phyloP scores from a whole-genome alignment of 2,888 invertebrate genomes.

The Melanostoma mellinum region DNA sequence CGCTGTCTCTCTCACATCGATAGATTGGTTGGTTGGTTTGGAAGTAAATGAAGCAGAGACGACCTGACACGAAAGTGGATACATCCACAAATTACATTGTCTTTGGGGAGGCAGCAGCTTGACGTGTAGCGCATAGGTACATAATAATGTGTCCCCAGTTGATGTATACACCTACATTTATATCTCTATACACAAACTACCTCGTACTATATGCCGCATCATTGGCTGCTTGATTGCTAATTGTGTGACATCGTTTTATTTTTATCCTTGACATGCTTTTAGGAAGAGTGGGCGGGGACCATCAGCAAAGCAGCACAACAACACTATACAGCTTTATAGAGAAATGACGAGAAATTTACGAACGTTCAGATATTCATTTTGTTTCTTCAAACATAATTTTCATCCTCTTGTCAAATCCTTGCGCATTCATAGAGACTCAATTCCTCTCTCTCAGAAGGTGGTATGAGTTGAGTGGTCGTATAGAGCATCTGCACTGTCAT shows the following conservation, averaged over 20 bases:
- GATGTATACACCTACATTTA: not conserved
- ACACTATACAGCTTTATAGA: not conserved
- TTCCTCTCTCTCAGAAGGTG: not conserved
- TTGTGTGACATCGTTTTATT: conserved; percentile 64
- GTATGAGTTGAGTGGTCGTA: too few relatives aligned
- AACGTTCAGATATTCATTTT: conserved; percentile 50
- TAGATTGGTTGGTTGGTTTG: too few relatives aligned
- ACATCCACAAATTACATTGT: conserved; percentile 66
- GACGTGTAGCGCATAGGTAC: not conserved
- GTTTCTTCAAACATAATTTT: conserved; percentile 49
- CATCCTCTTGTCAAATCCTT: conserved; percentile 12
- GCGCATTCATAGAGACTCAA: not conserved
- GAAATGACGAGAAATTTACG: conserved; percentile 48
- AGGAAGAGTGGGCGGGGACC: conserved; percentile 5
- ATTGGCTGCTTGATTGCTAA: conserved; percentile 52
- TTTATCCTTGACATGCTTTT: conserved; percentile 68
- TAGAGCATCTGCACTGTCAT: too few relatives aligned
- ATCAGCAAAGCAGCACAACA: too few relatives aligned
- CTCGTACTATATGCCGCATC: not conserved
- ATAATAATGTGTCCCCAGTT: not conserved
- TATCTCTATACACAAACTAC: too few relatives aligned
- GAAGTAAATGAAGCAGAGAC: not conserved
- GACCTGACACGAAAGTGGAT: conserved; percentile 17
- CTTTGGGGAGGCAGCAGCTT: conserved; percentile 33
- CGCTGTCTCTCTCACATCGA: conserved; percentile 21